phyloP scores from a whole-genome alignment of 2,113 vertebrate genomes.

The Microcebus lehilahytsara region DNA sequence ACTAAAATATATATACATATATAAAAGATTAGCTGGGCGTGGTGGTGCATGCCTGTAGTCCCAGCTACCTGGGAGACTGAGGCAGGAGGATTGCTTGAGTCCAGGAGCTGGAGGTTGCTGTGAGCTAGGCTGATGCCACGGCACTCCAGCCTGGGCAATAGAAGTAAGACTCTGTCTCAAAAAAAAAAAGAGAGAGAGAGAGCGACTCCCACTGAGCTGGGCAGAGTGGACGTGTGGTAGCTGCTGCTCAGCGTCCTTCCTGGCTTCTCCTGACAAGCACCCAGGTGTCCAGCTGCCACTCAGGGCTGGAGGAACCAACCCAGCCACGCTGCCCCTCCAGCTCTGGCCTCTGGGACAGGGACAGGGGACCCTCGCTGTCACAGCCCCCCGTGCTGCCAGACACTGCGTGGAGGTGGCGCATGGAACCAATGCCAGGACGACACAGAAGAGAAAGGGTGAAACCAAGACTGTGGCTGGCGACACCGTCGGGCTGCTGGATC shows the following conservation, averaged over 20 bases:
- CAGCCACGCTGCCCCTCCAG: fast-evolving
- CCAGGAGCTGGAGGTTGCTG: no score
- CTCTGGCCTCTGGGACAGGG: fast-evolving
- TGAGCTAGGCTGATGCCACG: no score
- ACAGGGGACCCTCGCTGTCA: not conserved
- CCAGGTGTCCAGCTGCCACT: no score
- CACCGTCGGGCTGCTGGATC: not conserved
- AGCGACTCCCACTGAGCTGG: not conserved
- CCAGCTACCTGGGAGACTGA: no score
- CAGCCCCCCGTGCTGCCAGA: not conserved
- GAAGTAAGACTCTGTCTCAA: no score
- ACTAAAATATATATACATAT: no score
- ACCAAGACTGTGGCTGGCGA: not conserved
- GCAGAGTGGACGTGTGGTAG: not conserved
- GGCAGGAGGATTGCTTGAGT: no score
- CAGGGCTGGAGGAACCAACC: not conserved
- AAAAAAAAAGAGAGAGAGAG: no score
- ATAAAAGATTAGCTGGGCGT: no score
- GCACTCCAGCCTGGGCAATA: no score
- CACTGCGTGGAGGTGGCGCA: not conserved
- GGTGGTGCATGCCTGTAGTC: no score
- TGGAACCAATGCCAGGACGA: not conserved
- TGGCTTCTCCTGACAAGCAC: not conserved
- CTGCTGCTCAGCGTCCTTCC: not conserved
- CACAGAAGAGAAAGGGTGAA: not conserved